These are phyloP conservation scores for Oscheius sp. DNA, from an alignment of 2,888 invertebrate genomes.

Conservation along the genomic window DNA sequence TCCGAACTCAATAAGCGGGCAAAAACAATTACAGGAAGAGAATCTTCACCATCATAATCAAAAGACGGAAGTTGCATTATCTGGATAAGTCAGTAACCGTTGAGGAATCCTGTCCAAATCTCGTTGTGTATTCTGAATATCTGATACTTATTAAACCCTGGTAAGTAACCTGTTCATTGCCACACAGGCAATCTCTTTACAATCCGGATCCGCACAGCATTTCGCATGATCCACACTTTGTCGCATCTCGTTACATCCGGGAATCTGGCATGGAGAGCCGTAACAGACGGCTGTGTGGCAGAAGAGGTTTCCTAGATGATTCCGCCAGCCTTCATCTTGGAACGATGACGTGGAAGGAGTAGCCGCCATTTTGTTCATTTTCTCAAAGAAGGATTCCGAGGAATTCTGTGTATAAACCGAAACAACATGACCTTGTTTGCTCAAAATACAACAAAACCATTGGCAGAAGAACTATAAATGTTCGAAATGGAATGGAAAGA, in stretches of 20 bases:
- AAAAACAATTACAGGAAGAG: too few species aligned
- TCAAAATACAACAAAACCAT: too few species aligned
- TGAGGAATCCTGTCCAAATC: background rate
- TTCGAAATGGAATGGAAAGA: too few species aligned
- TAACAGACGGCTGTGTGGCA: background rate
- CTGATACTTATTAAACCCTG: background rate
- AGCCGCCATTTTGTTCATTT: background rate
- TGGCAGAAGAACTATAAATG: too few species aligned
- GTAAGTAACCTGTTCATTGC: background rate
- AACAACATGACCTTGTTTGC: too few species aligned
- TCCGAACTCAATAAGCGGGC: too few species aligned
- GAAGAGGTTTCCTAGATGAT: background rate
- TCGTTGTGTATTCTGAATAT: background rate
- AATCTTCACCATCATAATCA: too few species aligned
- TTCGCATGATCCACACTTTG: background rate
- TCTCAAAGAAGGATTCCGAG: too few species aligned
- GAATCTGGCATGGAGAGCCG: background rate
- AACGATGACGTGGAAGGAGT: background rate
- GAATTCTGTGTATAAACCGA: too few species aligned
- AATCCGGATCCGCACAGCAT: background rate
- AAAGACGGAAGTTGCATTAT: too few species aligned
- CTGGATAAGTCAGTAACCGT: background rate
- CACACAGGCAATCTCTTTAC: background rate
- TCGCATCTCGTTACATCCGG: background rate
- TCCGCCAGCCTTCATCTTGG: background rate